phyloP scores from a whole-genome alignment of 2,888 invertebrate genomes.

The Ochropleura leucogaster region DNA sequence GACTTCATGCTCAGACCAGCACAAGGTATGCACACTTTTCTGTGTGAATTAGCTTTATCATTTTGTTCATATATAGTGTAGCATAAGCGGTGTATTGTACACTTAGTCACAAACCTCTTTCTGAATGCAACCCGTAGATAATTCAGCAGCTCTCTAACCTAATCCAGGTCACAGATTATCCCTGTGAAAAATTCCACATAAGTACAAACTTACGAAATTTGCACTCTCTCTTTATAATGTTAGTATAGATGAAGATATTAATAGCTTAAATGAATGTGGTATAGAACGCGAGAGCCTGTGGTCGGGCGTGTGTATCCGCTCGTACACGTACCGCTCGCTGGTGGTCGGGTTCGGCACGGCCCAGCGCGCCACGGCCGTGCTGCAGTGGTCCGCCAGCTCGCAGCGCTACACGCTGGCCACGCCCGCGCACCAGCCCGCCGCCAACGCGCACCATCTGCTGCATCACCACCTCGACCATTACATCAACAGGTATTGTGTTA shows the following conservation, averaged over 20 bases:
- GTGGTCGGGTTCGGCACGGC: conserved; percentile 97
- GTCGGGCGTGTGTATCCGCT: conserved; percentile 94
- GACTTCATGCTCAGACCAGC: conserved; percentile 95
- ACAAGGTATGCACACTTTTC: conserved; percentile 74
- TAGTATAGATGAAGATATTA: neutral
- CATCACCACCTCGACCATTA: conserved; percentile 97
- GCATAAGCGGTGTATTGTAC: too few relatives aligned
- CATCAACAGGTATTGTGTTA: conserved; percentile 93
- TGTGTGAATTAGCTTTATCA: neutral
- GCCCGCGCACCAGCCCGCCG: conserved; percentile 94
- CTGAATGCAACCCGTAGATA: too few relatives aligned
- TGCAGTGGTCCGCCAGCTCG: conserved; percentile 94
- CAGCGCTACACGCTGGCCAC: conserved; percentile 95
- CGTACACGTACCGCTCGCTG: conserved; percentile 97
- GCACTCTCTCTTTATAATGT: neutral
- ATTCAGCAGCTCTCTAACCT: neutral
- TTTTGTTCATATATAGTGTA: neutral
- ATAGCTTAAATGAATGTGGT: neutral
- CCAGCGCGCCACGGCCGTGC: conserved; percentile 95
- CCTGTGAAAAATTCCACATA: neutral
- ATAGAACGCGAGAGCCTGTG: conserved; percentile 90
- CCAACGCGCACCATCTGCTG: conserved; percentile 97
- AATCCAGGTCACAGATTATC: neutral
- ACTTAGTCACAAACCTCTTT: too few relatives aligned
- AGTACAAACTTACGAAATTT: too few relatives aligned